phyloP scores from a whole-genome alignment of 2,888 invertebrate genomes.

The Baccha elongata region DNA sequence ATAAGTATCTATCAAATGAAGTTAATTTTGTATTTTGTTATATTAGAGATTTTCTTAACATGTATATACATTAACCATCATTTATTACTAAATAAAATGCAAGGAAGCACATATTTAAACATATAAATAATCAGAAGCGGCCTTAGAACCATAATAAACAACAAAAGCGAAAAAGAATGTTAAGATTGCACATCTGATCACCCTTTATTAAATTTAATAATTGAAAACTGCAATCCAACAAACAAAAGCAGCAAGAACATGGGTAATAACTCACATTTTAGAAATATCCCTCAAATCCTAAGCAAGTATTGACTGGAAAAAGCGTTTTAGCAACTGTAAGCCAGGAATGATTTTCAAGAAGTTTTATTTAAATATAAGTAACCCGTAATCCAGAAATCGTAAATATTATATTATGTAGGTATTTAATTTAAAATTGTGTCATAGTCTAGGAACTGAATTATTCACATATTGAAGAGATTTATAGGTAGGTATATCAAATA shows the following conservation, averaged over 20 bases:
- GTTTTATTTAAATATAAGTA: background rate
- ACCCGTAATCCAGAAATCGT: background rate
- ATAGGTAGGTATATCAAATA: no score
- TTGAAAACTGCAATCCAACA: background rate
- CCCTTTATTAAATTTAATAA: background rate
- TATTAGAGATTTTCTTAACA: no score
- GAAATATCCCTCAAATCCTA: background rate
- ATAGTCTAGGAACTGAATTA: no score
- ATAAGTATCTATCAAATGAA: no score
- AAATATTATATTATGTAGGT: background rate
- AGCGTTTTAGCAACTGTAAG: background rate
- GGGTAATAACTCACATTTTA: constrained; percentile 1
- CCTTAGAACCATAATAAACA: background rate
- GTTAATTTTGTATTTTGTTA: no score
- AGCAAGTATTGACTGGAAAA: background rate
- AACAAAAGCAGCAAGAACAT: constrained; percentile 12
- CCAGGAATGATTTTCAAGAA: background rate
- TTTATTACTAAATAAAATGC: no score
- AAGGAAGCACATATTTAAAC: background rate
- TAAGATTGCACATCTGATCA: background rate
- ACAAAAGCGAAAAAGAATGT: background rate
- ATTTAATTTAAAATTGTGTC: no score
- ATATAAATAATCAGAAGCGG: background rate
- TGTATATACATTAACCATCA: no score
- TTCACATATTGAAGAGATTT: no score